These are phyloP conservation scores for Steinernema hermaphroditum DNA, from an alignment of 2,888 invertebrate species.

Conservation along the genomic window DNA sequence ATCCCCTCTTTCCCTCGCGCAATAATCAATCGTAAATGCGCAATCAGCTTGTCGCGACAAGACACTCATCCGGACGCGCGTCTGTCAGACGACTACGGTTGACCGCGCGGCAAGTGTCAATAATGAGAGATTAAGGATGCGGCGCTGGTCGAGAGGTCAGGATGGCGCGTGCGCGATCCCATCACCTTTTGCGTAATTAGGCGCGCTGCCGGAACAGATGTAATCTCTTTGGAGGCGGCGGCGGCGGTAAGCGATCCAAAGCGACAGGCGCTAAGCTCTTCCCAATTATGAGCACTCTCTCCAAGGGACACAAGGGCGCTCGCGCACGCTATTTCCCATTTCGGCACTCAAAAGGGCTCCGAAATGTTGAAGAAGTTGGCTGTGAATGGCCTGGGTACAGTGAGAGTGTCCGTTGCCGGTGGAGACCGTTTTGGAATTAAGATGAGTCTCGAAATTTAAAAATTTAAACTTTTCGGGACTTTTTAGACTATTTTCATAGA, in stretches of 20 bases:
- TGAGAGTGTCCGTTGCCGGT: too few species aligned
- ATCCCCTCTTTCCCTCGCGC: too few species aligned
- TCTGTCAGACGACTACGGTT: slow-evolving; percentile 20
- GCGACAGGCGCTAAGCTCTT: slow-evolving; percentile 17
- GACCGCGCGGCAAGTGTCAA: slow-evolving; percentile 29
- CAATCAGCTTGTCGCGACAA: slow-evolving; percentile 19
- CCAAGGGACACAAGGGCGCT: neutral
- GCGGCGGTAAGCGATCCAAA: slow-evolving; percentile 18
- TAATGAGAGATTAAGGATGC: slow-evolving; percentile 30
- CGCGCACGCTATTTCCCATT: neutral
- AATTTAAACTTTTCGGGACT: too few species aligned
- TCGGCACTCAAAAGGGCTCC: neutral
- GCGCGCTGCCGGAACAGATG: slow-evolving; percentile 12
- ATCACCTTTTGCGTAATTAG: slow-evolving; percentile 27
- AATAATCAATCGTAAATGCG: too few species aligned
- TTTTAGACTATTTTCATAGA: too few species aligned
- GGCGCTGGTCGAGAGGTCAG: slow-evolving; percentile 27
- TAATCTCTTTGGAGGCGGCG: slow-evolving; percentile 19
- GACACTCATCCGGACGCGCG: neutral
- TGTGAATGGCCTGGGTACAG: too few species aligned
- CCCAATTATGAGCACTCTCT: slow-evolving; percentile 13
- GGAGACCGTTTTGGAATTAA: too few species aligned
- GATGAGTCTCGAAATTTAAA: too few species aligned
- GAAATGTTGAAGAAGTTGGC: neutral
- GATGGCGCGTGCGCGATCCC: slow-evolving; percentile 2